Conservation (phyloP, 1,140 invertebrate species). For the Drosophila rhopaloa region DNA sequence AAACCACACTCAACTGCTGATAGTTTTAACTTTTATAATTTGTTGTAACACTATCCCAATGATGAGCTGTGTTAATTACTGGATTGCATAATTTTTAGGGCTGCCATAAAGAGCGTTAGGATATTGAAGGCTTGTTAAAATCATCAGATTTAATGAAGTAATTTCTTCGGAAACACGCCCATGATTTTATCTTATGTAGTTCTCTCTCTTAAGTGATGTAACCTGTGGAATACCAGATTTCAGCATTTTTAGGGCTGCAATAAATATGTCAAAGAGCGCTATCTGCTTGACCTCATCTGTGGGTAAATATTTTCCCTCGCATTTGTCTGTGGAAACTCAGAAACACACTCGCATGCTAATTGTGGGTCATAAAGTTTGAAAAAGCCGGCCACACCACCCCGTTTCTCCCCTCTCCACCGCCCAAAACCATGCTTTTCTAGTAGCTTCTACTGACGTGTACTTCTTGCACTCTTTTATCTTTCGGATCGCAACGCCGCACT, state of each 20-base stretch:
- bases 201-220: constrained; percentile 2
- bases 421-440: constrained; percentile 32
- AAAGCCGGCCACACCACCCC: constrained; percentile 24
- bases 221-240: neutral
- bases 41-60: neutral
- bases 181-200: neutral
- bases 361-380: constrained; percentile 44
- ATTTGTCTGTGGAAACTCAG: constrained; percentile 40
- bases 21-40: neutral
- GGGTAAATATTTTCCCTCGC: constrained; percentile 49
- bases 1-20: neutral
- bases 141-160: neutral
- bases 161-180: neutral
- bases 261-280: neutral
- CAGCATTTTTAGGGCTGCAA: neutral
- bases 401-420: neutral
- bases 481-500: constrained; percentile 21
- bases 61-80: neutral
- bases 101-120: neutral
- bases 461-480: constrained; percentile 38
- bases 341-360: constrained; percentile 32
- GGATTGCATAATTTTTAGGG: neutral
- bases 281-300: constrained; percentile 19
- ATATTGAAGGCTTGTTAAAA: neutral
- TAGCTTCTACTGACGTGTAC: constrained; percentile 75